phyloP scores from a whole-genome alignment of 2,113 vertebrate species.

The Caretta caretta region DNA sequence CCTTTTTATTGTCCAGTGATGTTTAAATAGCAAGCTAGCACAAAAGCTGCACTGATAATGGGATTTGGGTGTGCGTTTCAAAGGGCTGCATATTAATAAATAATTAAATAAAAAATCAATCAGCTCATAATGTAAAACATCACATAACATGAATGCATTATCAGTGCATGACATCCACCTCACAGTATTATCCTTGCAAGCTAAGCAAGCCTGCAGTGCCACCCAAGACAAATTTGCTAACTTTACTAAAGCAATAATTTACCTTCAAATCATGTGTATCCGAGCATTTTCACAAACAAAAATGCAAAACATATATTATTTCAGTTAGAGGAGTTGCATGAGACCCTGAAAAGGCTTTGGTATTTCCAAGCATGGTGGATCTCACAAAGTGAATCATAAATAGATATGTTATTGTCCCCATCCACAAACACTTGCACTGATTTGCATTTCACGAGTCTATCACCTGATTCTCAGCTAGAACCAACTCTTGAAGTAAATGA shows the following conservation, averaged over 20 bases:
- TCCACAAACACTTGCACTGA: neutral
- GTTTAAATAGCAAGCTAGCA: slow-evolving; percentile 1
- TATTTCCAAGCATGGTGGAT: slow-evolving; percentile 21
- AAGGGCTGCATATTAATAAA: neutral
- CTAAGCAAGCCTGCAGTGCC: neutral
- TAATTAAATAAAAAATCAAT: rapidly evolving
- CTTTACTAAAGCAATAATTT: rapidly evolving
- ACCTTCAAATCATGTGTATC: neutral
- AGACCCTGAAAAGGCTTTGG: slow-evolving; percentile 1
- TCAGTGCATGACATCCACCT: neutral
- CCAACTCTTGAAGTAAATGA: slow-evolving; percentile 48
- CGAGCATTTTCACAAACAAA: neutral
- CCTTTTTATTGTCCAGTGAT: neutral
- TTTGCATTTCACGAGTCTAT: slow-evolving; percentile 23
- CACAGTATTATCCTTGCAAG: neutral
- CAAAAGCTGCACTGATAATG: neutral
- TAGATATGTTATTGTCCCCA: neutral
- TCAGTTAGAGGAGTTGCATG: neutral
- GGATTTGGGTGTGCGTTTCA: neutral
- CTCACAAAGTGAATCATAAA: neutral
- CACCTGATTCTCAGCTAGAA: slow-evolving; percentile 12
- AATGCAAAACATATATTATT: neutral
- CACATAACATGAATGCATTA: neutral
- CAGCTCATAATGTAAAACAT: neutral
- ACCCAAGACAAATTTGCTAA: neutral